phyloP scores from a whole-genome alignment of 1,140 invertebrate genomes.

The Calliphora vicina region DNA sequence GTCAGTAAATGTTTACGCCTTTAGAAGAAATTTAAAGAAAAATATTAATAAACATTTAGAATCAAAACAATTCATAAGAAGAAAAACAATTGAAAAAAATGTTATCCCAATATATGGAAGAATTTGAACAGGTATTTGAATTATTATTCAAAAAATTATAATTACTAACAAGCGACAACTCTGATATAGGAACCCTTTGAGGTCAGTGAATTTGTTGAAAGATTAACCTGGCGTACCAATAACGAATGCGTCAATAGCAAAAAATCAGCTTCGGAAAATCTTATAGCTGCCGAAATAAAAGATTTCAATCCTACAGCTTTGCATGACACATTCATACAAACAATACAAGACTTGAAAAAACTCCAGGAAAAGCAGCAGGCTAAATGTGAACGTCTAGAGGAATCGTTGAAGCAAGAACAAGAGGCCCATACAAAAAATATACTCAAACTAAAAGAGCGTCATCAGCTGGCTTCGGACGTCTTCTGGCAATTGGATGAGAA shows the following conservation, averaged over 20 bases:
- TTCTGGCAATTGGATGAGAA: slow-evolving; percentile 94
- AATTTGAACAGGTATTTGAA: slow-evolving; percentile 74
- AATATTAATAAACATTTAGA: not conserved
- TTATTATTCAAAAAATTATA: not conserved
- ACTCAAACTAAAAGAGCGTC: slow-evolving; percentile 84
- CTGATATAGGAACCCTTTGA: slow-evolving; percentile 88
- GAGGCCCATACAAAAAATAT: slow-evolving; percentile 83
- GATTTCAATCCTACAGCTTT: slow-evolving; percentile 81
- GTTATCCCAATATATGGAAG: slow-evolving; percentile 86
- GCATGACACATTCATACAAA: slow-evolving; percentile 90
- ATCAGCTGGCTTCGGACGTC: slow-evolving; percentile 77
- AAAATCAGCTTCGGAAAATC: slow-evolving; percentile 57
- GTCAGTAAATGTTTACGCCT: not conserved
- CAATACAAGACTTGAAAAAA: slow-evolving; percentile 80
- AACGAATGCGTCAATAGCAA: slow-evolving; percentile 71
- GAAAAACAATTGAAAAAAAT: slow-evolving; percentile 66
- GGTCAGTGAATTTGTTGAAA: slow-evolving; percentile 96
- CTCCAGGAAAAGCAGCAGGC: slow-evolving; percentile 85
- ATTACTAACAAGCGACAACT: slow-evolving; percentile 26
- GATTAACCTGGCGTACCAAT: slow-evolving; percentile 92
- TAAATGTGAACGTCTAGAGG: slow-evolving; percentile 88
- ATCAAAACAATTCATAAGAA: not conserved
- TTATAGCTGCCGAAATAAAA: slow-evolving; percentile 6
- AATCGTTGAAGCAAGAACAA: slow-evolving; percentile 86
- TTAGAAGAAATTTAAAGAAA: not conserved